phyloP scores from a whole-genome alignment of 1,140 invertebrate genomes.

The Glomeris maerens region DNA sequence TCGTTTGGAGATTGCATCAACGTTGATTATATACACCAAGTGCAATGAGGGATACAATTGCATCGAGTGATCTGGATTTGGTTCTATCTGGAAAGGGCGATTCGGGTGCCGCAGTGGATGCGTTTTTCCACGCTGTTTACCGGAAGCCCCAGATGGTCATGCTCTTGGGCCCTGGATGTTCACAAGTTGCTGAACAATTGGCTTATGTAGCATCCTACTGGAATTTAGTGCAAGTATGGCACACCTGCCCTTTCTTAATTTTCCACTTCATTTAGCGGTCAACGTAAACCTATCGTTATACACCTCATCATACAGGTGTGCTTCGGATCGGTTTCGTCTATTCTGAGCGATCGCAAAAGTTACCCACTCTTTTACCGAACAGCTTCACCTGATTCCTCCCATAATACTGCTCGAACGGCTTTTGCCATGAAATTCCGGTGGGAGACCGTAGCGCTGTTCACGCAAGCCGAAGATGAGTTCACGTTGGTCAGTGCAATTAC shows the following conservation, averaged over 20 bases:
- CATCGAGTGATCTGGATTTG: not conserved
- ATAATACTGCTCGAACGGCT: constrained; percentile 65
- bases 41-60: too few species aligned
- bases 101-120: constrained; percentile 70
- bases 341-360: constrained; percentile 64
- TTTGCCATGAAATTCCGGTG: constrained; percentile 69
- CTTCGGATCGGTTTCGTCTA: constrained; percentile 68
- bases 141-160: constrained; percentile 42
- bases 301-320: constrained; percentile 54
- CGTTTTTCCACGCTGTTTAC: constrained; percentile 82
- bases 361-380: constrained; percentile 77
- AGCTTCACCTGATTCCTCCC: constrained; percentile 69
- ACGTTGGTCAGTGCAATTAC: constrained; percentile 41
- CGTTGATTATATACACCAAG: too few species aligned
- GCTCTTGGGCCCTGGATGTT: constrained; percentile 68
- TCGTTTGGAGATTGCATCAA: too few species aligned
- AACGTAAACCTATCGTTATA: constrained; percentile 6
- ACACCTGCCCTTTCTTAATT: not conserved
- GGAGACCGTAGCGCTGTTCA: constrained; percentile 70
- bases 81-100: constrained; percentile 53
- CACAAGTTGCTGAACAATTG: constrained; percentile 73
- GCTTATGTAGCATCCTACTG: constrained; percentile 80
- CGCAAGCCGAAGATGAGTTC: constrained; percentile 69
- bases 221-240: constrained; percentile 70
- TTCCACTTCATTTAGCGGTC: not conserved